Evolutionary conservation across 2,797 vertebrate genomes (phyloP).

Genomic region (Urosaurus nigricauda): DNA sequence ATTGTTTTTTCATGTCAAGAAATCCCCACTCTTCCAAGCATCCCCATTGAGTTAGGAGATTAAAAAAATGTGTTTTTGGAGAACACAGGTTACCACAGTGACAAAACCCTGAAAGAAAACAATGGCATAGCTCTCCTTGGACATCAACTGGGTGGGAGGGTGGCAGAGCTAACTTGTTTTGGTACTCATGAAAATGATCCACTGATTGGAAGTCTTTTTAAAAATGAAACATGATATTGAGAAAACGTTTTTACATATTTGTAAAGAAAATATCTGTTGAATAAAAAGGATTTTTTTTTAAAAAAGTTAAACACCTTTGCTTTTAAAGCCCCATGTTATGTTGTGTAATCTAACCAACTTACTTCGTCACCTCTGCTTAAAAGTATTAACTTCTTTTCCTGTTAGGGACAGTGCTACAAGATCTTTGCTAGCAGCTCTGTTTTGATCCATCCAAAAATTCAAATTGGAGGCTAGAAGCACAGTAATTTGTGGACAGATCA

Average conservation of each 20-base stretch:
- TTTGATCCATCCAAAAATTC: neutral
- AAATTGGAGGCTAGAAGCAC: neutral
- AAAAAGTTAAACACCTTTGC: neutral
- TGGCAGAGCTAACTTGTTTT: neutral
- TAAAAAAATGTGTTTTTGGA: neutral
- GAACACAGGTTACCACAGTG: neutral
- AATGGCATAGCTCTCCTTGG: slow-evolving; percentile 23
- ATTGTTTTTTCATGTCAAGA: slow-evolving; percentile 18
- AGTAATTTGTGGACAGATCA: neutral
- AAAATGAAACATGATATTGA: too few relatives aligned
- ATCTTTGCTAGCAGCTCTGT: neutral
- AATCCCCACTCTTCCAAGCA: slow-evolving; percentile 35
- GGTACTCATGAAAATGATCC: slow-evolving; percentile 19
- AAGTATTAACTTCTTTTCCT: neutral
- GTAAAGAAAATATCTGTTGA: too few relatives aligned
- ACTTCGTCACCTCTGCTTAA: slow-evolving; percentile 16
- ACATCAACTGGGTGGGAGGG: neutral
- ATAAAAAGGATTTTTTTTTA: too few relatives aligned
- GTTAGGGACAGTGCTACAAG: neutral
- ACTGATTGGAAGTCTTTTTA: neutral
- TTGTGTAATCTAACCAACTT: neutral
- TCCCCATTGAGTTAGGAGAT: slow-evolving; percentile 13
- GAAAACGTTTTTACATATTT: too few relatives aligned
- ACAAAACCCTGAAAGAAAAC: slow-evolving; percentile 9
- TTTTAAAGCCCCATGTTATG: slow-evolving; percentile 29